Evolutionary conservation across 2,888 invertebrate species (phyloP).

Genomic region (Drosophila flavopinicola): DNA sequence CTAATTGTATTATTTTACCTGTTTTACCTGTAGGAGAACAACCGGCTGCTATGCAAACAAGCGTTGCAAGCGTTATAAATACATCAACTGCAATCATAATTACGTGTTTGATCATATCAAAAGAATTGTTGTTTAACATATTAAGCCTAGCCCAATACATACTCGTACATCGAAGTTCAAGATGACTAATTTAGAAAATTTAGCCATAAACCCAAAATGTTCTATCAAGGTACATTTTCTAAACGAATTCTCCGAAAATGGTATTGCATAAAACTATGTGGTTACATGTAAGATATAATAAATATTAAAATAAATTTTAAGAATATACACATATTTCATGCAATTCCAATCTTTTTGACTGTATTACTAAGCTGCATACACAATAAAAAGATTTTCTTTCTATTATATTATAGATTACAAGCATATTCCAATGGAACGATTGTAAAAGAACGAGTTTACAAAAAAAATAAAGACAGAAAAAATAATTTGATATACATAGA

Average conservation of each 20-base stretch:
- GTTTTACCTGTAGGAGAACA: conserved; percentile 88
- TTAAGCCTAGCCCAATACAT: conserved; percentile 40
- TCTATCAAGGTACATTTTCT: conserved; percentile 43
- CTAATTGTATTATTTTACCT: conserved; percentile 11
- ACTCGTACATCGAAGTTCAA: conserved; percentile 49
- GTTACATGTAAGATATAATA: too few relatives aligned
- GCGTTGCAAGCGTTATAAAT: conserved; percentile 85
- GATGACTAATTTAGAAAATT: conserved; percentile 59
- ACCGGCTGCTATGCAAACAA: conserved; percentile 94
- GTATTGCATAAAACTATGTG: conserved; percentile 4
- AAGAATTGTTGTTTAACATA: conserved; percentile 75
- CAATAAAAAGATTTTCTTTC: conserved; percentile 4
- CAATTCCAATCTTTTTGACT: conserved; percentile 3
- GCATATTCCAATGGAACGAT: conserved; percentile 57
- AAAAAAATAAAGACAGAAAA: conserved; percentile 26
- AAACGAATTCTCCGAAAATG: neutral
- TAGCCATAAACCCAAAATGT: conserved; percentile 26
- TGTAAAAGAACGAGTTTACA: conserved; percentile 56
- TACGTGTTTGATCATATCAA: conserved; percentile 83
- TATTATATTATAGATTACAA: conserved; percentile 37
- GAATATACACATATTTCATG: conserved; percentile 2
- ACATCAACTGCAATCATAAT: conserved; percentile 72
- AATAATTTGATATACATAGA: conserved; percentile 40
- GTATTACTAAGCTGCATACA: neutral
- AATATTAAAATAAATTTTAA: too few relatives aligned